Evolutionary conservation across 2,113 vertebrate genomes (phyloP).

Genomic region (Himantopus leucocephalus): DNA sequence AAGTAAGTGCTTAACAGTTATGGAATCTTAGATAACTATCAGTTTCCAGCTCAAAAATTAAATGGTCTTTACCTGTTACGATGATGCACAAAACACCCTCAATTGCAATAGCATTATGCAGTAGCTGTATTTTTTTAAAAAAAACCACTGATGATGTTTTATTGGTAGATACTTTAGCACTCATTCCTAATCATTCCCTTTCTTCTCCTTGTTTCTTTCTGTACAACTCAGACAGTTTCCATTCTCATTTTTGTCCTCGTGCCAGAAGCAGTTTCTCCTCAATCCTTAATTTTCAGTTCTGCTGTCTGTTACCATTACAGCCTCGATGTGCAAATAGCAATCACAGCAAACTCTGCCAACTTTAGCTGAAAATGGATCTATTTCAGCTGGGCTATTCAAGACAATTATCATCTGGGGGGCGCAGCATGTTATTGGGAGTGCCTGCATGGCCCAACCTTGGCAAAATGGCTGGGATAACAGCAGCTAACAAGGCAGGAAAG

Average conservation of each 20-base stretch:
- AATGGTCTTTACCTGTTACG: not conserved
- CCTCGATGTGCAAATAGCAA: not conserved
- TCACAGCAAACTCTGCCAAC: not conserved
- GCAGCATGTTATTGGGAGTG: not conserved
- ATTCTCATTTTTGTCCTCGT: not conserved
- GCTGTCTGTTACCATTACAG: not conserved
- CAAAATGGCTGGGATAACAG: not conserved
- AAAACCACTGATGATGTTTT: not conserved
- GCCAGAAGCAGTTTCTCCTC: not conserved
- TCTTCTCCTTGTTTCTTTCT: not conserved
- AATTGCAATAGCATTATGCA: not conserved
- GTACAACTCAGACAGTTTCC: not conserved
- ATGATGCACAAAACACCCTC: not conserved
- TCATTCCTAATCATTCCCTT: not conserved
- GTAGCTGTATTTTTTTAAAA: not conserved
- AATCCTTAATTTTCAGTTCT: not conserved
- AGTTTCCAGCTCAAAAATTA: constrained; percentile 27
- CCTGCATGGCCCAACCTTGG: not conserved
- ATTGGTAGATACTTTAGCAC: not conserved
- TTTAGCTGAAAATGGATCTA: not conserved
- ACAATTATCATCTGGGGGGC: not conserved
- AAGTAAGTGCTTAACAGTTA: not conserved
- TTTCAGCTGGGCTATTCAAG: not conserved
- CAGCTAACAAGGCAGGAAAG: not conserved
- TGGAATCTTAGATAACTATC: not conserved